These are phyloP conservation scores for Drosophila mettleri DNA, from an alignment of 2,888 invertebrate genomes.

Conservation along the genomic window DNA sequence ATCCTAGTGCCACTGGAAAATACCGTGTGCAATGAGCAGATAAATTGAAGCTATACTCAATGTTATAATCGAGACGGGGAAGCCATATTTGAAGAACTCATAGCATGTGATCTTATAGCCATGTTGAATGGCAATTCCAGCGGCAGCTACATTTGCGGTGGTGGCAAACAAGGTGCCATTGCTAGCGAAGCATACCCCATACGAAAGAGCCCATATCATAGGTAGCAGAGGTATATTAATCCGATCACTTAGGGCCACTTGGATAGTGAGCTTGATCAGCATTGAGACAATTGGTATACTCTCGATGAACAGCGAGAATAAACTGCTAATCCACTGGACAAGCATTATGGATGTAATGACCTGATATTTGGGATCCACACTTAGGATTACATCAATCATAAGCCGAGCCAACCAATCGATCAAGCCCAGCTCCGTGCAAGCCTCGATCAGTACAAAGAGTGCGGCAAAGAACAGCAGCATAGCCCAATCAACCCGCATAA, in stretches of 20 bases:
- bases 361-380: constrained; percentile 87
- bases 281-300: constrained; percentile 96
- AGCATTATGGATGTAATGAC: constrained; percentile 90
- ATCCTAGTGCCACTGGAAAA: constrained; percentile 87
- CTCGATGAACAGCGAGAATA: constrained; percentile 95
- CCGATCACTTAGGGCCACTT: constrained; percentile 88
- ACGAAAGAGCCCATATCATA: constrained; percentile 93
- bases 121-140: constrained; percentile 95
- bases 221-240: constrained; percentile 91
- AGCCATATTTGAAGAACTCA: constrained; percentile 93
- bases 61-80: constrained; percentile 92
- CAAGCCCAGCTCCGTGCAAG: constrained; percentile 91
- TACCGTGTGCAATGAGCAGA: constrained; percentile 89
- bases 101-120: constrained; percentile 93
- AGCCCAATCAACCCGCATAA: constrained; percentile 95
- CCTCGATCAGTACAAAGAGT: constrained; percentile 96
- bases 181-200: constrained; percentile 95
- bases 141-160: constrained; percentile 95
- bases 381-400: constrained; percentile 88
- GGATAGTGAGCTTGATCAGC: constrained; percentile 92
- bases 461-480: constrained; percentile 95
- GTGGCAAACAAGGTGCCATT: constrained; percentile 96
- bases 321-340: constrained; percentile 92
- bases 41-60: constrained; percentile 88
- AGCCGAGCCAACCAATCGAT: constrained; percentile 91